These are phyloP conservation scores for Pseudoatta argentina DNA, from an alignment of 1,140 invertebrate genomes.

Conservation along the genomic window DNA sequence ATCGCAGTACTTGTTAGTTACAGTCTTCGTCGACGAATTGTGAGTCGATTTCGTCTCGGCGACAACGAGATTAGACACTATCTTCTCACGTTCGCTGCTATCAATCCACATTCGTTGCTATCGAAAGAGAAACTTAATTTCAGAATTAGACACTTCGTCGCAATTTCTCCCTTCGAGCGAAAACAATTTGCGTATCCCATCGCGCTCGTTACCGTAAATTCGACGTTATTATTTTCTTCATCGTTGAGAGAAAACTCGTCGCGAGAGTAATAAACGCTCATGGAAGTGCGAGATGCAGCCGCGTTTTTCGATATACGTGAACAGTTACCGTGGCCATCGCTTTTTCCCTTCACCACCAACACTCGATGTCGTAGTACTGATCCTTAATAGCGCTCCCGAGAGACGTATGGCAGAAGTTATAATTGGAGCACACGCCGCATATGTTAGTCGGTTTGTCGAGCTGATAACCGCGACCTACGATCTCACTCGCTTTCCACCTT, in stretches of 20 bases:
- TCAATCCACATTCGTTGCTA: not conserved
- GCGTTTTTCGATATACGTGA: constrained; percentile 24
- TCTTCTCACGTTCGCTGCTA: no score
- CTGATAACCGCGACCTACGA: constrained; percentile 59
- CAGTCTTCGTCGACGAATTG: not conserved
- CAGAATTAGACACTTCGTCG: not conserved
- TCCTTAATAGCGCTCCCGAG: constrained; percentile 55
- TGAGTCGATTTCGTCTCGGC: not conserved
- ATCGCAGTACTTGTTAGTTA: constrained; percentile 14
- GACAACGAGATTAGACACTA: not conserved
- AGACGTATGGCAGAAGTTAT: constrained; percentile 77
- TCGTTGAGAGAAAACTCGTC: not conserved
- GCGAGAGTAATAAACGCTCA: constrained; percentile 14
- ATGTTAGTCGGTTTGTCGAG: constrained; percentile 69
- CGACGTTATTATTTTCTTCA: not conserved
- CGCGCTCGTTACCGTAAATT: constrained; percentile 7
- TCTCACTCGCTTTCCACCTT: not conserved
- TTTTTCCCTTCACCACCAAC: not conserved
- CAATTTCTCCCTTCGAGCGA: not conserved
- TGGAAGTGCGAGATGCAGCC: not conserved
- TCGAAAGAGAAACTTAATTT: not conserved
- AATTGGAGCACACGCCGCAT: constrained; percentile 78
- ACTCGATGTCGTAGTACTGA: not conserved
- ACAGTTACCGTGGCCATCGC: no score
- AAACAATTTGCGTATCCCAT: not conserved